Base-by-base conservation (phyloP, 2,797 vertebrate species). In the Hypotaenidia okinawae region DNA sequence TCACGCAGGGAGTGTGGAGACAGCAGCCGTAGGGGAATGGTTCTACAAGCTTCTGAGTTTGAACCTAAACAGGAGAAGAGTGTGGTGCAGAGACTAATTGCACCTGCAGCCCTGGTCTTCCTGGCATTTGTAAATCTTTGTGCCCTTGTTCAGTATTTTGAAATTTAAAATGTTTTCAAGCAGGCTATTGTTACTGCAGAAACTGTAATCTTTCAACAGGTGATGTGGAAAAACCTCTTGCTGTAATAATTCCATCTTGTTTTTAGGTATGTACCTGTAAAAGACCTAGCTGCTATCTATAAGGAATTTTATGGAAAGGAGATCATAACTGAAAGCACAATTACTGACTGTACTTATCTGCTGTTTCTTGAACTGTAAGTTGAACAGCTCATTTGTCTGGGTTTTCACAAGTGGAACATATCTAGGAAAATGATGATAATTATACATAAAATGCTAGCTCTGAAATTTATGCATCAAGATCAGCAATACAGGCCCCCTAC, bases 321-420 rank as follows among this genome's bases (percentile, higher is more conserved):
- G 35, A 54, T 97, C 62, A 97, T 98, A 93, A 98, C 97, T 6
- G 94, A 98, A 94, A 93, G 64, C 16, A 94, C 94, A 61, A 97
- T 98, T 69, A 64, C 96, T 74, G 98, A 98, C 61, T 98, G 98
- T 70, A 84, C 97, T 22, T 95, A 98, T 59, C 91, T 98, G 47
- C 97, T 98, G 59, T 98, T 98, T 92, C 84, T 98, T 45, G 96
- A 97, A 84, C 89, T 98, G 98, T 98, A 92, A 98, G 98, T 97
- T 54, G 43, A 63, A 47, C 27, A 64, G 35, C 23, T 90, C 47
- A 47, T 47, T 77, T 81, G 10, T 59, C 33, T 52, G 30, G 33
- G 11, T 17, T 77, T 91, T 90, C 45, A 1, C 52, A 47, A 73
- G 30, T 58, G 61, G 89, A 93, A 73, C 4, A 5, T 39, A 18